Percentiles rank a stretch among this genome's conserved stretches.
Conservation (phyloP, 2,797 vertebrate species). For the Lagodon rhomboides region DNA sequence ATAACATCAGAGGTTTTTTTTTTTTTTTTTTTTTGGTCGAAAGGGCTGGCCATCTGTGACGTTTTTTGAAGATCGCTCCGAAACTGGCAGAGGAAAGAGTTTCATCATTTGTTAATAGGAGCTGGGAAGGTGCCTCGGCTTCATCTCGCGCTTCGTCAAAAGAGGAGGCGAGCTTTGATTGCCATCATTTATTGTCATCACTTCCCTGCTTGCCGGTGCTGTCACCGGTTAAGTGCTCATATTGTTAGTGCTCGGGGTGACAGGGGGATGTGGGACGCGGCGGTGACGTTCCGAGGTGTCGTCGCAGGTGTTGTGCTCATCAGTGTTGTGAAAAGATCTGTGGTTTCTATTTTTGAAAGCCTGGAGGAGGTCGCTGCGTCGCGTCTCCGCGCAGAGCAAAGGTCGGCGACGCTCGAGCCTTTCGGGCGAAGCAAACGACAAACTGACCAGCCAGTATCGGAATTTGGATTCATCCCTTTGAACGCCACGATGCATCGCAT, state of each 20-base stretch:
- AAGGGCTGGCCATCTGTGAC: slow-evolving; percentile 68
- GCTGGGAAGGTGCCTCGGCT: slow-evolving; percentile 53
- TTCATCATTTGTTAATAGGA: slow-evolving; percentile 69
- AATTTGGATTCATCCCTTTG: background rate
- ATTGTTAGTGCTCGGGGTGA: slow-evolving; percentile 59
- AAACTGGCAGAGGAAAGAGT: slow-evolving; percentile 53
- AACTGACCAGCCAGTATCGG: background rate
- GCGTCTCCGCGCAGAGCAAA: slow-evolving; percentile 31
- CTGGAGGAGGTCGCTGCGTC: slow-evolving; percentile 22
- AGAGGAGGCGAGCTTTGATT: slow-evolving; percentile 58
- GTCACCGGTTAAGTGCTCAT: slow-evolving; percentile 54
- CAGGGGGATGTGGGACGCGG: slow-evolving; percentile 31
- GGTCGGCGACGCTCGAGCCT: slow-evolving; percentile 35
- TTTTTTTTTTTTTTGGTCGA: slow-evolving; percentile 45
- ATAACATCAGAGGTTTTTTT: slow-evolving; percentile 56
- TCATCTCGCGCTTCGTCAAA: slow-evolving; percentile 57
- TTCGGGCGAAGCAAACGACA: background rate
- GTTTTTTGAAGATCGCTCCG: slow-evolving; percentile 62
- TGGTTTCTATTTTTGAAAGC: slow-evolving; percentile 50
- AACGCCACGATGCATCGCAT: background rate
- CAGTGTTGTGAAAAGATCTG: slow-evolving; percentile 40
- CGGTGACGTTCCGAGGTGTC: slow-evolving; percentile 53
- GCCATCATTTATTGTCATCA: slow-evolving; percentile 75
- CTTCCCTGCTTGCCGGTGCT: slow-evolving; percentile 49
- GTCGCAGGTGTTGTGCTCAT: slow-evolving; percentile 54